Base-by-base conservation (phyloP, 1,140 invertebrate species). In the Cephus cinctus region DNA sequence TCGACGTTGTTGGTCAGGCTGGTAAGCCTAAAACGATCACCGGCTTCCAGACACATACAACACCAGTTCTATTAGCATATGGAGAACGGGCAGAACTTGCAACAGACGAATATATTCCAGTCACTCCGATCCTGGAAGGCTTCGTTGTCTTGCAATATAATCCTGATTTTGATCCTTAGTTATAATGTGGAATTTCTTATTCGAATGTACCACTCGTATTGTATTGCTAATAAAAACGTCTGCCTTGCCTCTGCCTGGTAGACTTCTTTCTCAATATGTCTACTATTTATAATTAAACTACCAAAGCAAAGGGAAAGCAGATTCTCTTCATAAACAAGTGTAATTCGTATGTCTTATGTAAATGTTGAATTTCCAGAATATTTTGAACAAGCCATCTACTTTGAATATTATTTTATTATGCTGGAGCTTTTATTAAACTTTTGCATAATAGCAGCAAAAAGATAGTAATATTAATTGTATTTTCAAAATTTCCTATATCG, bases 11-110 rank as follows among this genome's bases (percentile, higher is more conserved):
- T 15, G 98, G 97, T 4, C 98, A 99, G 78, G 98, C 98, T 5
- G 98, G 98, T 23, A 98, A 98, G 65, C 98, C 97, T 0, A 99
- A 99, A 78, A 98, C 97, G 1, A 99, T 99, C 40, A 99, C 98
- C 15, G 98, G 98, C 16, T 99, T 99, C 65, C 98, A 99, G 75
- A 99, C 98, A 1, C 97, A 99, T 70, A 98, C 96, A 8, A 99
- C 97, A 5, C 98, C 98, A 1, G 98, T 99, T 8, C 77, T 99
- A 19, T 75, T 99, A 25, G 95, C 94, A 0, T 92, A 94, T 71
- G 98, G 98, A 5, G 98, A 99, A 78, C 80, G 97, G 54, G 98
- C 97, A 2, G 98, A 99, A 76, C 78, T 99, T 15, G 97, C 98
- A 0, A 98, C 95, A 0, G 98, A 99, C 73, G 98, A 99, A 78